Base-by-base conservation (phyloP, 2,113 vertebrate species). In the Falco punctatus region DNA sequence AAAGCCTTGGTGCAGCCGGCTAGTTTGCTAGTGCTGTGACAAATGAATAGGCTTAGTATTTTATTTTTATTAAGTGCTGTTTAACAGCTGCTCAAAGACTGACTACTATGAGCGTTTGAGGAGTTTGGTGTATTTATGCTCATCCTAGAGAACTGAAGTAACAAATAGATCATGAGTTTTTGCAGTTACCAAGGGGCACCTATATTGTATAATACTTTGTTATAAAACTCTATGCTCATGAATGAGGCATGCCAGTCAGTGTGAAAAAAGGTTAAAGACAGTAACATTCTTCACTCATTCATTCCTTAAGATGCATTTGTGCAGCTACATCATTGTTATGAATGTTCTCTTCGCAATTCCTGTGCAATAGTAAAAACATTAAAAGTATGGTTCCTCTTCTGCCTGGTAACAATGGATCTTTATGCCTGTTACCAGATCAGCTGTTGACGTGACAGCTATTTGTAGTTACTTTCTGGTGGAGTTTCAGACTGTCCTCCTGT, bases 61-160 rank as follows among this genome's bases (percentile, higher is more conserved):
- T 59, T 83, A 15, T 44, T 81, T 74, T 33, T 46, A 40, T 33
- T 40, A 38, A 69, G 10, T 67, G 32, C 9, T 73, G 8, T 42
- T 84, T 55, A 65, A 23, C 10, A 65, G 33, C 49, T 65, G 33
- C 26, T 72, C 10, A 9, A 35, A 74, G 19, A 59, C 9, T 67
- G 30, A 14, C 20, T 55, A 1, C 26, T 5, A 4, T 4, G 13
- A 75, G 3, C 15, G 3, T 21, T 44, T 0, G 0, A 61, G 35
- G 23, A n/a, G 23, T 21, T 85, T 27, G 21, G 6, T 55, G 2
- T 21, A 8, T 48, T 86, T 55, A 24, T 15, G 1, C 8, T 51
- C 8, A 12, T 22, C 51, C 28, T 67, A 33, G 28, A 40, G 35
- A 69, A 67, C 0, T 62, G 30, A 64, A 84, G 48, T 30, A 55